Base-by-base conservation (phyloP, 2,113 vertebrate genomes). In the Stigmatopora argus region DNA sequence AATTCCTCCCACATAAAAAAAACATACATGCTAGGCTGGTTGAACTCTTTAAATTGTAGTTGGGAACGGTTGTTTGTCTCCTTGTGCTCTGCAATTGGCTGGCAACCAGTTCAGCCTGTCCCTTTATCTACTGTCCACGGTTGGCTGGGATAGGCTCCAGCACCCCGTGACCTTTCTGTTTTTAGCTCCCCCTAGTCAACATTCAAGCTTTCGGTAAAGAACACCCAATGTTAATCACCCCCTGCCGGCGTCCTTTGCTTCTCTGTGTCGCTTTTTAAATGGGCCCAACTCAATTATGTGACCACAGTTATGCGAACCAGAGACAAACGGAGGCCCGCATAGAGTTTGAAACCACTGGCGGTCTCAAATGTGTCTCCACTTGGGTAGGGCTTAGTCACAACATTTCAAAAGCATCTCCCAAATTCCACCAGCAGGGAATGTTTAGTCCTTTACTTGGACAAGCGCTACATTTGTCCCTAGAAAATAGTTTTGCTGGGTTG, bases 251-350 rank as follows among this genome's bases (percentile, higher is more conserved):
- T 38, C 64, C 46, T 67, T 38, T 67, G 74, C 67, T 72, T 23
- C 77, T 38, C 48, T 77, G 79, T 63, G 79, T 63, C 73, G 82
- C 76, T 85, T 66, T 85, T 62, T 83, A 58, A 80, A 70, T 53
- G 63, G 74, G 85, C 81, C 73, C 73, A 71, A 71, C 86, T 83
- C 69, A 72, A 80, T 72, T 80, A 44, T 65, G 69, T 0, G 79
- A 84, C 81, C 83, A 85, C 87, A 83, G 78, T 6, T 80, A 85
- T 86, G 78, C 23, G 70, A 73, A 62, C 67, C 66, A 11, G 70
- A 75, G 78, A 78, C 69, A 69, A 78, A 84, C 65, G 72, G 67
- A 82, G 78, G 69, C 75, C 53, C 70, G 77, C 15, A 14, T 69
- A 64, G 52, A 72, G 67, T 86, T 83, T 83, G 67, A 74, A 62